These are phyloP conservation scores for Sepioteuthis lessoniana DNA, from an alignment of 2,888 invertebrate species.

Conservation along the genomic window DNA sequence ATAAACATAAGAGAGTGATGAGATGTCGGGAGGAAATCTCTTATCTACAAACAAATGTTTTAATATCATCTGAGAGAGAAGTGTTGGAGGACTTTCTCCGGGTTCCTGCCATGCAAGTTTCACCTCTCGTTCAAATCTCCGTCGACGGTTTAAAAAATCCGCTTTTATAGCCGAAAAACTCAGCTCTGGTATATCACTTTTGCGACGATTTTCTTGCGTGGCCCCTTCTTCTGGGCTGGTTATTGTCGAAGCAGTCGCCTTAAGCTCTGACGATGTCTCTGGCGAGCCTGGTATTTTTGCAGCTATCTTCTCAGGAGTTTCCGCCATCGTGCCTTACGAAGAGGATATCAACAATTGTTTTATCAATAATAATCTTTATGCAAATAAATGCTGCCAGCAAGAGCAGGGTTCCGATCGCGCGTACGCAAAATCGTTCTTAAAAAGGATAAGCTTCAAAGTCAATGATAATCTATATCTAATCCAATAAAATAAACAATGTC, in stretches of 20 bases:
- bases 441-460: too few relatives aligned
- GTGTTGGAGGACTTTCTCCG: neutral
- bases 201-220: neutral
- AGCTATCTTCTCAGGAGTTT: neutral
- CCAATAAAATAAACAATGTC: too few relatives aligned
- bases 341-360: neutral
- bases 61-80: neutral
- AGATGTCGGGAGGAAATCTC: conserved; percentile 87
- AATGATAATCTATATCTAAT: too few relatives aligned
- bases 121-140: neutral
- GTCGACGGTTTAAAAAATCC: neutral
- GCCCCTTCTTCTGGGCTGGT: neutral
- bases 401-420: too few relatives aligned
- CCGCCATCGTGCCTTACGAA: neutral
- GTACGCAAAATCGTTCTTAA: too few relatives aligned
- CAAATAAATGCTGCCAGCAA: neutral
- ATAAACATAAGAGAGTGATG: conserved; percentile 87
- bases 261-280: neutral
- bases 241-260: neutral
- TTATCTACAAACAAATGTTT: conserved; percentile 87
- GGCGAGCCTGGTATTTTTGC: neutral
- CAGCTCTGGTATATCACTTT: neutral
- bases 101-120: neutral
- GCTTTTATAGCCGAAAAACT: neutral
- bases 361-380: neutral